Evolutionary conservation across 2,888 invertebrate species (phyloP), one percentile per base, ranked within the genome.

Genomic region (Lithosia quadra): DNA sequence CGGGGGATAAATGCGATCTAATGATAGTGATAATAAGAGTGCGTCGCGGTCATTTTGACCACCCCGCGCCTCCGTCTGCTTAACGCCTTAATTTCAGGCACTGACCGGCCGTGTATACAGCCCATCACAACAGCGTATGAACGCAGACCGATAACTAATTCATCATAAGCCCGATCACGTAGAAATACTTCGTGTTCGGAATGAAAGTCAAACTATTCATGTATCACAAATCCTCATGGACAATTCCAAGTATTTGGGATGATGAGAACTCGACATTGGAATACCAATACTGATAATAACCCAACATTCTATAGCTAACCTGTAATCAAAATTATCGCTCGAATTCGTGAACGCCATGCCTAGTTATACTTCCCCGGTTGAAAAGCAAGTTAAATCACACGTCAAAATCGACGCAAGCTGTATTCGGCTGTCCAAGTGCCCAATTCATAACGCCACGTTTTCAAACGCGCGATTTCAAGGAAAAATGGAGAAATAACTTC

Each of bases 231-330:
- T 61, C 72, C 56, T 59, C 58, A 69, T 61, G 66, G 53, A 60
- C 65, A 28, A 61, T 58, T 68, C 59, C 69, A 64, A 71, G 70
- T 67, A 68, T 68, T 70, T 64, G 39, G 66, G 28, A 63, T 75
- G 75, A 79, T 81, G 73, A 75, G 63, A 60, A 39, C 57, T 68
- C 61, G 58, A 53, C 65, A 34, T 18, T 57, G n/a, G 81, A 77
- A 82, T 82, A 82, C 69, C 74, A 72, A 82, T 82, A 64, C 66
- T 67, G 36, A 56, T 24, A 22, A 56, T 56, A 24, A 67, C 68
- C 18, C 9, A n/a, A 79, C 49, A 63, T 76, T 68, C 70, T 68
- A 36, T 49, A 61, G 36, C 22, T 60, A 43, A 64, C 11, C 9
- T 22, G 24, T 10, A 49, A n/a, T 0, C n/a, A 62, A 60, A 39